Evolutionary conservation across 1,140 invertebrate genomes (phyloP), one percentile per base, ranked within the genome.

Genomic region (Monomorium pharaonis): DNA sequence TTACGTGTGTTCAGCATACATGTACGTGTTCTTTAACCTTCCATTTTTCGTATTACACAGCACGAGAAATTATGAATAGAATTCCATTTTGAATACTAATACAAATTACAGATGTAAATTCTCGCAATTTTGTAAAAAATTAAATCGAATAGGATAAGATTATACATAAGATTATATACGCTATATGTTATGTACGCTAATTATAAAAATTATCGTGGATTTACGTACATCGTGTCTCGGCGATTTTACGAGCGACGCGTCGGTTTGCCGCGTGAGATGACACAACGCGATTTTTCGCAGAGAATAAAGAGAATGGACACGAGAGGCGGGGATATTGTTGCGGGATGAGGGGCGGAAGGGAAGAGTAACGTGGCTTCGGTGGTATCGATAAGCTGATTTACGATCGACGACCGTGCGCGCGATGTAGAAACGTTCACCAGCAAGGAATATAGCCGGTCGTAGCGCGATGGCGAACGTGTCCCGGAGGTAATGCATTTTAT

Each of bases 401-500:
- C 72, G 81, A 76, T 84, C 81, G 81, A 63, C 33, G 67, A 84
- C 69, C 69, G 42, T 63, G 60, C 42, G 30, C 69, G 37, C 70
- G 56, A 51, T 76, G 62, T 76, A 76, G 58, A 51, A 76, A 84
- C 21, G 81, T 30, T 69, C 30, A 47, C 62, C 44, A 80, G 77
- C 62, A 69, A 80, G 62, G 77, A 78, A 80, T 80, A 80, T 69
- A 69, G 47, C 62, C 62, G 47, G 62, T 80, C 47, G 62, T 63
- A 80, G 62, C 60, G 62, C 60, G 62, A 80, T 69, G 62, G 77
- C 62, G 47, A 49, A 69, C 77, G 77, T 69, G 58, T 85, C 72
- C 83, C 72, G 74, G 74, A 65, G 83, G 74, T 85, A 78, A 85
- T 78, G 58, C 83, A 85, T 85, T 85, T 85, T 85, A 85, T 85